Evolutionary conservation across 2,113 vertebrate species (phyloP).

Genomic region (Suricata suricatta): DNA sequence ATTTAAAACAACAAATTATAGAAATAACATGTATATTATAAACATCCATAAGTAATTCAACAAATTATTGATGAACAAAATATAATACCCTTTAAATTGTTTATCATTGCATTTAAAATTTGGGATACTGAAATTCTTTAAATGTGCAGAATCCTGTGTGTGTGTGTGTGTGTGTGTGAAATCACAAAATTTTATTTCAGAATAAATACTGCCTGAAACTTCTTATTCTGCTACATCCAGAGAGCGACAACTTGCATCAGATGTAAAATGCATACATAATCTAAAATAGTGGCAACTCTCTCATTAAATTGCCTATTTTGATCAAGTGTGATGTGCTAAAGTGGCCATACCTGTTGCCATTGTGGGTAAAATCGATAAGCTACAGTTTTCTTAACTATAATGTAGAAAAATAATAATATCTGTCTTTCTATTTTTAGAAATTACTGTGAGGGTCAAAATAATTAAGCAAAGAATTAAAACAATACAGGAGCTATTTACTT

Average conservation of each 20-base stretch:
- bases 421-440: neutral
- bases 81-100: neutral
- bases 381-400: neutral
- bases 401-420: neutral
- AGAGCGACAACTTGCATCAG: neutral
- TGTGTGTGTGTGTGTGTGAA: neutral
- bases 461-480: neutral
- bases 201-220: neutral
- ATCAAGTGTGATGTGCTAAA: neutral
- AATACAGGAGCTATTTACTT: neutral
- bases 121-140: neutral
- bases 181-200: neutral
- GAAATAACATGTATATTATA: neutral
- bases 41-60: neutral
- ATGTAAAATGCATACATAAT: neutral
- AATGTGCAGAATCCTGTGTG: neutral
- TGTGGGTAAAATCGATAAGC: neutral
- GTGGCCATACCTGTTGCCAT: neutral
- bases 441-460: neutral
- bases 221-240: neutral
- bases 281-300: neutral
- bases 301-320: neutral
- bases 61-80: neutral
- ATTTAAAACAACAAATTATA: neutral
- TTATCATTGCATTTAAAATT: neutral